Base-by-base conservation (phyloP, 2,888 invertebrate species). In the Cataglyphis albicans region DNA sequence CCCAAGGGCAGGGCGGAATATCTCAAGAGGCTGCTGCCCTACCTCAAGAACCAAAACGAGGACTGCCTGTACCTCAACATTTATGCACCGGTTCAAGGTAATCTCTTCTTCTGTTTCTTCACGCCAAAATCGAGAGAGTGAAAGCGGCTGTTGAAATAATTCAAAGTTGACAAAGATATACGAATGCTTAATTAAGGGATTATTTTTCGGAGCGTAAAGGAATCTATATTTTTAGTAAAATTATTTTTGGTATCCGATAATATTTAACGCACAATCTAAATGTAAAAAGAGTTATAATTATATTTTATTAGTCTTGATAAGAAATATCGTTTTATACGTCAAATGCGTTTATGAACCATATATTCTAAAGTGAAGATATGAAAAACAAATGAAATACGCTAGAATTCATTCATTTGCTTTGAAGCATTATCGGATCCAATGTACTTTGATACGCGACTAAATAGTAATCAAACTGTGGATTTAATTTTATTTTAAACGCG, bases 11-110 rank as follows among this genome's bases (percentile, higher is more conserved):
- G 99, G 87, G 95, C 98, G 92, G 98, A 98, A 93, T 98, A 98
- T 94, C 96, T 99, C 92, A 97, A 97, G 95, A 96, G 98, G 92
- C 96, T 99, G 95, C 95, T 98, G 91, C 98, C 98, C 61, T 97
- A 98, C 94, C 96, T 99, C 90, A 97, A 96, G 90, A 97, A 98
- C 94, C 99, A 99, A 95, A 98, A 97, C 90, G 99, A 99, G 96
- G 99, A 99, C 95, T 99, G 99, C 94, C 96, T 99, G 86, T 99
- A 98, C 95, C 96, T 99, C 94, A 99, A 99, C 95, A 97, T 99
- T 93, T 99, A 99, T 95, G 98, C 98, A 38, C 99, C 99, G 76
- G 98, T 98, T 91, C 97, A 98, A 97, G 98, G 99, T 99, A 96
- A 74, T 0, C 2, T 18, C 4, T n/a, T 15, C n/a, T 15, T 35